Base-by-base conservation (phyloP, 2,797 vertebrate species). In the Rhinatrema bivittatum region DNA sequence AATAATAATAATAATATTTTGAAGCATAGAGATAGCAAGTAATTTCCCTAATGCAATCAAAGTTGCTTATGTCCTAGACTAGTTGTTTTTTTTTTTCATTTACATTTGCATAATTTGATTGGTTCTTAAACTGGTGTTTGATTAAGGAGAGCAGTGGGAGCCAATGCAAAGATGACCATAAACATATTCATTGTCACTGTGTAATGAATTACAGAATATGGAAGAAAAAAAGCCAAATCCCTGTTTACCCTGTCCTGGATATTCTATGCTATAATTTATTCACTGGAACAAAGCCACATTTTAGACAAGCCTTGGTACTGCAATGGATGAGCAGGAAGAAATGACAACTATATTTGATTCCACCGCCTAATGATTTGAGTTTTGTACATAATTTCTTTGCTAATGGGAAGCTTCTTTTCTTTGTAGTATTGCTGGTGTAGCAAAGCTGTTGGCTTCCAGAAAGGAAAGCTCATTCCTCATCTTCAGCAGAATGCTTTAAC, bases 91-190 rank as follows among this genome's bases (percentile, higher is more conserved):
- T 47, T 32, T 17, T 41, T 43, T 37, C 21, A 6, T 12, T 60
- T 4, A 9, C 11, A 44, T 50, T 56, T 42, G 18, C 27, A 54
- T 50, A 44, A 36, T 53, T 0, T 2, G 53, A 56, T 46, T 48
- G 13, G 52, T 59, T 40, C 29, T 53, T 25, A 29, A 61, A 31
- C 16, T 43, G 21, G 31, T 17, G 41, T 56, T 60, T 63, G 15
- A 41, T 50, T 59, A 50, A 10, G 36, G 20, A 53, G 56, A 42
- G 15, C 41, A 22, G 35, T 25, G 33, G 3, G 6, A 58, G 20
- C 42, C 21, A 60, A 49, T 47, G 38, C 33, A 57, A 61, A 57
- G 20, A 44, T 43, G 49, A 53, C 20, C 34, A 20, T 44, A 65
- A 46, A 20, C 53, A n/a, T 18, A 44, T 9, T 19, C 16, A 36